phyloP scores from a whole-genome alignment of 2,888 invertebrate genomes.

The Mesochorus sp. region DNA sequence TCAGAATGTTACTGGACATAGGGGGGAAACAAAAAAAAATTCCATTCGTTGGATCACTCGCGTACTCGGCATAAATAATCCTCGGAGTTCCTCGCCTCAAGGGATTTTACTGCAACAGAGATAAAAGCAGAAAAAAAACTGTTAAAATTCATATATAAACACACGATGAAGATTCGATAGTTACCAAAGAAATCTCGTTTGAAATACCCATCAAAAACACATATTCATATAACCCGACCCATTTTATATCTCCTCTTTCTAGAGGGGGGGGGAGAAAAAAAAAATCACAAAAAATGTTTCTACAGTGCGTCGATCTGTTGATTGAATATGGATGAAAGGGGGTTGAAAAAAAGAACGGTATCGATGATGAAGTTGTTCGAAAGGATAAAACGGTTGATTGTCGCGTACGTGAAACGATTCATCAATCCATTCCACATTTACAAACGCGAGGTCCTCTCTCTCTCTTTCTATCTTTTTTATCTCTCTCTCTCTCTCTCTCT shows the following conservation, averaged over 20 bases:
- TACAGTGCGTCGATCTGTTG: background rate
- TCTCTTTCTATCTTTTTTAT: too few relatives aligned
- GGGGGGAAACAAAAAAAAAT: too few relatives aligned
- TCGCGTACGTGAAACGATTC: constrained; percentile 11
- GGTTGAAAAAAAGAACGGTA: constrained; percentile 10
- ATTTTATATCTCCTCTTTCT: too few relatives aligned
- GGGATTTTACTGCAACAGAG: constrained; percentile 48
- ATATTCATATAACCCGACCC: too few relatives aligned
- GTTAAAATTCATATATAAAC: background rate
- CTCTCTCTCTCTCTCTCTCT: background rate
- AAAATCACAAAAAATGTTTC: too few relatives aligned
- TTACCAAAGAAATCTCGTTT: too few relatives aligned
- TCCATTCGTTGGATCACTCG: constrained; percentile 25
- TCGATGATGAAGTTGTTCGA: background rate
- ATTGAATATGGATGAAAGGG: background rate
- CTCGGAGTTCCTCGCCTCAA: constrained; percentile 3
- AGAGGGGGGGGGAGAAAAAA: too few relatives aligned
- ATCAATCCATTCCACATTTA: constrained; percentile 26
- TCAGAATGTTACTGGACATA: constrained; percentile 68
- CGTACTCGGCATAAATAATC: constrained; percentile 30
- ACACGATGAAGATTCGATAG: background rate
- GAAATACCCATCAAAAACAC: too few relatives aligned
- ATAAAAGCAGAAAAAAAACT: constrained; percentile 12
- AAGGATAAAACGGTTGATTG: constrained; percentile 16
- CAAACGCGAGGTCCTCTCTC: background rate